Evolutionary conservation across 92 coral and sea anemone genomes (phyloP).

Genomic region (Parazoanthus swiftii): DNA sequence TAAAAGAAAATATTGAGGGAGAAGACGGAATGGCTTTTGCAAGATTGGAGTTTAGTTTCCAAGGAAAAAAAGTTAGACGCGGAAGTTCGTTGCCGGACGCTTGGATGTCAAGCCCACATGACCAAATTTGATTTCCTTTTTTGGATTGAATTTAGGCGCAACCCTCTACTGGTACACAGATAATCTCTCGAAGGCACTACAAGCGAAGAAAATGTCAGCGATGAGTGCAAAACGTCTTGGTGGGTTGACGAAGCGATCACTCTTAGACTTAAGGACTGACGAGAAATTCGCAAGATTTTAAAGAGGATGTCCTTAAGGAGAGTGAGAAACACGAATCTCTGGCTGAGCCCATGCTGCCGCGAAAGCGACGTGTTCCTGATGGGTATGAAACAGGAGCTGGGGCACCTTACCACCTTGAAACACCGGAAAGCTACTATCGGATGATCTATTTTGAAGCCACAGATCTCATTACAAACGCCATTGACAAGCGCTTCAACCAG

Average conservation of each 20-base stretch:
- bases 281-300: conserved; percentile 41
- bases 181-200: conserved; percentile 46
- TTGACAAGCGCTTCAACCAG: conserved; percentile 59
- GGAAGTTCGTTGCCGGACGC: conserved; percentile 27
- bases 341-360: conserved; percentile 61
- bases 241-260: too few relatives aligned
- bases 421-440: conserved; percentile 61
- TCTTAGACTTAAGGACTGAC: too few relatives aligned
- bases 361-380: conserved; percentile 64
- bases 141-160: conserved; percentile 42
- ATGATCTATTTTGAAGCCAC: conserved; percentile 61
- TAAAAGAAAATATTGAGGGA: too few relatives aligned
- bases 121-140: conserved; percentile 37
- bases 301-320: conserved; percentile 45
- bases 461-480: too few relatives aligned
- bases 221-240: not conserved
- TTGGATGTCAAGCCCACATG: conserved; percentile 38
- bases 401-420: conserved; percentile 60
- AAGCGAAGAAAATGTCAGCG: conserved; percentile 41
- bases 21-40: too few relatives aligned
- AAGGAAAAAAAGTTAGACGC: conserved; percentile 33
- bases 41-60: too few relatives aligned
- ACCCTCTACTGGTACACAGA: conserved; percentile 34
- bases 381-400: conserved; percentile 61
- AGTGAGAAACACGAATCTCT: conserved; percentile 56